Conservation (phyloP, 30 jellyfish, hydroid and myxozoan genomes). For the Aurelia aurita region DNA sequence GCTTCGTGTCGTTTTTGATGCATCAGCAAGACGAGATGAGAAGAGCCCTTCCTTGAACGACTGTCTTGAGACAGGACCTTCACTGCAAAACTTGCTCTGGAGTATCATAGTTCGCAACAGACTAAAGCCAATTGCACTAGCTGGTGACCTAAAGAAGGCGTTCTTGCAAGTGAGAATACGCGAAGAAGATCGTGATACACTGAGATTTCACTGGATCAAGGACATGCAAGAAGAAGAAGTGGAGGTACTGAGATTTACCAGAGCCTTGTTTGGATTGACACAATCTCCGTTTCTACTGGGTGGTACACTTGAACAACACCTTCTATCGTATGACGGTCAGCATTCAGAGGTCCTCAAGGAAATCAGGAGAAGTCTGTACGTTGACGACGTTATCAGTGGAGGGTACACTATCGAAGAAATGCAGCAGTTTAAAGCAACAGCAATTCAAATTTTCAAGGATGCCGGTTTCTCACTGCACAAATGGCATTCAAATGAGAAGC, state of each 20-base stretch:
- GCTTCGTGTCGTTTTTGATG: no score
- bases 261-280: conserved; percentile 53
- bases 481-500: conserved; percentile 21
- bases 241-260: conserved; percentile 27
- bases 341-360: conserved; percentile 19
- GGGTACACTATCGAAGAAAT: conserved; percentile 47
- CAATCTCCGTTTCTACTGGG: conserved; percentile 64
- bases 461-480: conserved; percentile 70
- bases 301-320: conserved; percentile 52
- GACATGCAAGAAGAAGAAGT: conserved; percentile 8
- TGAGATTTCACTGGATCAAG: conserved; percentile 64
- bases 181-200: no score
- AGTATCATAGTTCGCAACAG: no score
- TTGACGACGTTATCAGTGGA: conserved; percentile 68
- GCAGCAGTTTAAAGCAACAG: conserved; percentile 17
- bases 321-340: neutral
- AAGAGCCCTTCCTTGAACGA: no score
- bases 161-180: no score
- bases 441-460: conserved; percentile 28
- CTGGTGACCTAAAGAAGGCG: no score
- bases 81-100: no score
- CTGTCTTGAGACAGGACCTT: no score
- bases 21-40: no score
- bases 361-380: conserved; percentile 51
- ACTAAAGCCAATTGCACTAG: no score